Percentiles rank a stretch among this genome's conserved stretches.
Evolutionary conservation across 2,113 vertebrate genomes (phyloP).

Genomic region (Paramormyrops kingsleyae): DNA sequence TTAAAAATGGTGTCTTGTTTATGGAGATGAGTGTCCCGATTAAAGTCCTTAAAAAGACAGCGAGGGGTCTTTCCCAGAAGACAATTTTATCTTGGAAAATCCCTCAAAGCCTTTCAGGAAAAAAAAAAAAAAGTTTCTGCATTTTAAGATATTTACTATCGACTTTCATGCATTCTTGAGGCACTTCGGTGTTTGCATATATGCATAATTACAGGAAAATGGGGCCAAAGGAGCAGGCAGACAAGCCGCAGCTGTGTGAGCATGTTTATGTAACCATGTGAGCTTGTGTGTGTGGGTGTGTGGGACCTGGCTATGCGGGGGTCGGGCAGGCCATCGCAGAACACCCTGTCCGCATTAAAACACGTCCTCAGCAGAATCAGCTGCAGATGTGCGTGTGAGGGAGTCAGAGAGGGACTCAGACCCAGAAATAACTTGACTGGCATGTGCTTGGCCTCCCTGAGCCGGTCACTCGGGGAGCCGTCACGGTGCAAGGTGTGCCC

Average conservation of each 20-base stretch:
- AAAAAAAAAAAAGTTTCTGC: neutral
- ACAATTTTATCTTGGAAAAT: neutral
- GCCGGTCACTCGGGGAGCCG: neutral
- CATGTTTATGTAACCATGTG: slow-evolving; percentile 15
- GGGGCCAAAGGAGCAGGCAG: neutral
- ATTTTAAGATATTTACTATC: neutral
- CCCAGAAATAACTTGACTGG: neutral
- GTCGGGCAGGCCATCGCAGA: neutral
- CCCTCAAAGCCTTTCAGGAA: neutral
- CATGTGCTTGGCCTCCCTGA: neutral
- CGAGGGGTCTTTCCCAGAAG: neutral
- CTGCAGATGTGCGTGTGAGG: neutral
- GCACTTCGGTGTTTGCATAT: neutral
- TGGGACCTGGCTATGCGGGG: neutral
- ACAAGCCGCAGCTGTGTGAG: neutral
- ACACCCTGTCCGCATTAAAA: neutral
- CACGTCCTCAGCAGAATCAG: neutral
- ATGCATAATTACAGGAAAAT: neutral
- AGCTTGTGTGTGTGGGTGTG: slow-evolving; percentile 18
- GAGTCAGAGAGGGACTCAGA: neutral
- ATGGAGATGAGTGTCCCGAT: slow-evolving; percentile 10
- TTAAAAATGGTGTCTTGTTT: neutral
- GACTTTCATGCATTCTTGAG: neutral
- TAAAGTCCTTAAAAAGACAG: neutral
- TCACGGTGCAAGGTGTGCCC: neutral